Evolutionary conservation across 2,797 vertebrate genomes (phyloP), one percentile per base, ranked within the genome.

Genomic region (Enteromius mattozi): DNA sequence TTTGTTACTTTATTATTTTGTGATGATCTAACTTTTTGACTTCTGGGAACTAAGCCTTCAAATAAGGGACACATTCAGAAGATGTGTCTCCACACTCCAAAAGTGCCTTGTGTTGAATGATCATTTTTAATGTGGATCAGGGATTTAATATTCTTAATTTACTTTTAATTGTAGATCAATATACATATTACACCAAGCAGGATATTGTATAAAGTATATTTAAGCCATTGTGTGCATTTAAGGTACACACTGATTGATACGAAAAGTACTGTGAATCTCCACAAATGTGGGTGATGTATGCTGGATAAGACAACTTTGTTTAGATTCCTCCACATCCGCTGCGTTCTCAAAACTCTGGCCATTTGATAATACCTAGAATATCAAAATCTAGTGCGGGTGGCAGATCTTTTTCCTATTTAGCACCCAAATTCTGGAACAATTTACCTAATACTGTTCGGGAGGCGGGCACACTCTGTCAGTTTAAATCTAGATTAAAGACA

Each of bases 21-120:
- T 21, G 12, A 35, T 2, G 4, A n/a, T 47, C 37, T 21, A 0
- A 30, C 56, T 69, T 69, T 69, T 69, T 24, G 17, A 81, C 24
- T 59, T 42, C 24, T 47, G 47, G 10, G 6, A 33, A 65, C 17
- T 30, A 21, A 40, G 45, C 40, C 61, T 35, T 69, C 35, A 69
- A 69, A 68, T 49, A 40, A 54, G 13, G 14, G 16, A 42, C 1
- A 37, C 0, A 70, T 71, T n/a, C 12, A 69, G 21, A 59, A 8
- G 35, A 24, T 33, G n/a, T 49, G 54, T 82, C 45, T 76, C 33
- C 63, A 69, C 24, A 45, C 74, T 83, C 33, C 63, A 59, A 42
- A 83, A 56, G 82, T 83, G 82, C 82, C 82, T 83, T 78, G n/a
- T 9, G 24, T 37, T 54, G 27, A 63, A 75, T 47, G n/a, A 7